These are phyloP conservation scores for Ovis canadensis DNA, from an alignment of 2,113 vertebrate genomes.

Conservation along the genomic window DNA sequence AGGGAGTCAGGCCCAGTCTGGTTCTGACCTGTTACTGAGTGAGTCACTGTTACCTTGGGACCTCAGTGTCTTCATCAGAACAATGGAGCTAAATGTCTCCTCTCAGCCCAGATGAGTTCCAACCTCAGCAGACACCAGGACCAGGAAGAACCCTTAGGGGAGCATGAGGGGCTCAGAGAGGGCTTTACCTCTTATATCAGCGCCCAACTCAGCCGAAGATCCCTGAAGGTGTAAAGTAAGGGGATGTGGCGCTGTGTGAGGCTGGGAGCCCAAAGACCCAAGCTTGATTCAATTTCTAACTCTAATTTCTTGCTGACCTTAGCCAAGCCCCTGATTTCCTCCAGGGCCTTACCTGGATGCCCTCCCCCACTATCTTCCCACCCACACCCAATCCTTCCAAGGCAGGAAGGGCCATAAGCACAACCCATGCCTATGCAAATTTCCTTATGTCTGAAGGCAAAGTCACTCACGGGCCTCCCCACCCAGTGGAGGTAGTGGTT, in stretches of 20 bases:
- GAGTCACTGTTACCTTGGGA: neutral
- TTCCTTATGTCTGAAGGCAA: neutral
- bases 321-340: neutral
- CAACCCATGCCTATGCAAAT: neutral
- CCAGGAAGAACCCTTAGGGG: neutral
- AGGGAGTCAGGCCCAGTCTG: neutral
- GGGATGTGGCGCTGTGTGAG: neutral
- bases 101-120: neutral
- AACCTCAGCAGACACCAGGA: neutral
- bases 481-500: neutral
- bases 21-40: neutral
- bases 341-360: neutral
- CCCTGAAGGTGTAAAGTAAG: neutral
- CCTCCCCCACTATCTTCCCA: neutral
- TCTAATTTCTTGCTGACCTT: neutral
- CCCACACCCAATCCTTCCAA: neutral
- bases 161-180: neutral
- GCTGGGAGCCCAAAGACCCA: neutral
- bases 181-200: neutral
- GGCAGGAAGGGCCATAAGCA: neutral
- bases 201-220: neutral
- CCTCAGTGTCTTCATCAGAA: constrained; percentile 25
- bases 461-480: neutral
- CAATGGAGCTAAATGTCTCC: neutral
- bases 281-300: neutral